These are phyloP conservation scores for Dendrolimus kikuchii DNA, from an alignment of 1,140 invertebrate species.

Conservation along the genomic window DNA sequence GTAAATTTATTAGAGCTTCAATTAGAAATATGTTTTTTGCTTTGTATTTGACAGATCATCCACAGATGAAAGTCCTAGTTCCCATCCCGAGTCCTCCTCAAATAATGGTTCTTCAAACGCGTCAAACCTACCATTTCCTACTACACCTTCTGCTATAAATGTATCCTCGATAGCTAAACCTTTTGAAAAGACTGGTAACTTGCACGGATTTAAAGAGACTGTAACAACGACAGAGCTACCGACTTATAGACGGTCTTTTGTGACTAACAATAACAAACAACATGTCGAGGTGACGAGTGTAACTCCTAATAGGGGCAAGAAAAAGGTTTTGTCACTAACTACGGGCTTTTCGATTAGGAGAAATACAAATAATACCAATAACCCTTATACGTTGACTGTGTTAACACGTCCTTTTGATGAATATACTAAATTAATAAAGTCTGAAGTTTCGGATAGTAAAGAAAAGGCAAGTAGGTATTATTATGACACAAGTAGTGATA, in stretches of 20 bases:
- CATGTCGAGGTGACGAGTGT: slow-evolving; percentile 28
- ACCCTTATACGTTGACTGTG: slow-evolving; percentile 59
- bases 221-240: slow-evolving; percentile 39
- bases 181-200: slow-evolving; percentile 62
- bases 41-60: slow-evolving; percentile 73
- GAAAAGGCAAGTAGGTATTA: slow-evolving; percentile 19
- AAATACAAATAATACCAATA: slow-evolving; percentile 52
- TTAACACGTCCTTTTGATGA: slow-evolving; percentile 43
- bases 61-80: slow-evolving; percentile 66
- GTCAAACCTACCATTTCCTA: slow-evolving; percentile 31
- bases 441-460: neutral
- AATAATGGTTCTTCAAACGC: slow-evolving; percentile 33
- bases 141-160: slow-evolving; percentile 43
- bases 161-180: slow-evolving; percentile 62
- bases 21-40: slow-evolving; percentile 66
- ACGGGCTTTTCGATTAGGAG: slow-evolving; percentile 66
- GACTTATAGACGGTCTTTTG: slow-evolving; percentile 32
- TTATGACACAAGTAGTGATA: slow-evolving; percentile 20
- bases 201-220: slow-evolving; percentile 38
- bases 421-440: slow-evolving; percentile 13
- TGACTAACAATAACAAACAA: slow-evolving; percentile 36
- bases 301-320: slow-evolving; percentile 30
- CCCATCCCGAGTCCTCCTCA: slow-evolving; percentile 42
- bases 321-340: slow-evolving; percentile 58
- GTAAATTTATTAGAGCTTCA: slow-evolving; percentile 35